These are phyloP conservation scores for Clusia tigrina DNA, from an alignment of 2,888 invertebrate genomes.

Conservation along the genomic window DNA sequence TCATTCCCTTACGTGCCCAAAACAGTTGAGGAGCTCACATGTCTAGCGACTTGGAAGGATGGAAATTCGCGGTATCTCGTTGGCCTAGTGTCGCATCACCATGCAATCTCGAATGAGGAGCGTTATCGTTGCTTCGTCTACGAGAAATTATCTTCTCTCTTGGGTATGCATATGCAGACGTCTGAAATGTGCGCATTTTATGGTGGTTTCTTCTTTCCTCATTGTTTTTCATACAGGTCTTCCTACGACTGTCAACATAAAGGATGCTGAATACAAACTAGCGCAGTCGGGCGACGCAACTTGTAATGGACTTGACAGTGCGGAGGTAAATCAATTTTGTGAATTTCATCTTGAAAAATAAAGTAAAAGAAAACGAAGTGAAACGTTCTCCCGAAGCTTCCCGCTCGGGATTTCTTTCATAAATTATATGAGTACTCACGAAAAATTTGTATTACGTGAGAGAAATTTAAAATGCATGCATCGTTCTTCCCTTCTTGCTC, in stretches of 20 bases:
- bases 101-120: constrained; percentile 90
- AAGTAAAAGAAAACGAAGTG: constrained; percentile 65
- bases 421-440: not conserved
- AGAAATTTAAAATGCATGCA: too few relatives aligned
- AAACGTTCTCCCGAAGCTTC: not conserved
- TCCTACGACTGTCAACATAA: constrained; percentile 55
- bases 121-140: constrained; percentile 95
- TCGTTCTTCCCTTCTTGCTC: not conserved
- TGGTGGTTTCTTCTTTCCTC: not conserved
- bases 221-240: constrained; percentile 54
- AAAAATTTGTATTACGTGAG: not conserved
- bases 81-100: constrained; percentile 87
- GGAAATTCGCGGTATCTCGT: constrained; percentile 90
- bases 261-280: constrained; percentile 79
- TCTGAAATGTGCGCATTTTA: too few relatives aligned
- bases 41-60: constrained; percentile 93
- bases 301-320: constrained; percentile 90
- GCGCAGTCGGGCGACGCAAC: constrained; percentile 94
- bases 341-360: constrained; percentile 66
- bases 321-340: constrained; percentile 68
- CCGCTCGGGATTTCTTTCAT: not conserved
- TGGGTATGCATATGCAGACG: constrained; percentile 67
- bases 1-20: constrained; percentile 21
- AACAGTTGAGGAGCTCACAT: constrained; percentile 88
- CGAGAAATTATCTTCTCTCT: constrained; percentile 77